Percentiles rank a stretch among this genome's conserved stretches.
Conservation (phyloP, 1,140 invertebrate species). For the Pygmarrhopalites habei region DNA sequence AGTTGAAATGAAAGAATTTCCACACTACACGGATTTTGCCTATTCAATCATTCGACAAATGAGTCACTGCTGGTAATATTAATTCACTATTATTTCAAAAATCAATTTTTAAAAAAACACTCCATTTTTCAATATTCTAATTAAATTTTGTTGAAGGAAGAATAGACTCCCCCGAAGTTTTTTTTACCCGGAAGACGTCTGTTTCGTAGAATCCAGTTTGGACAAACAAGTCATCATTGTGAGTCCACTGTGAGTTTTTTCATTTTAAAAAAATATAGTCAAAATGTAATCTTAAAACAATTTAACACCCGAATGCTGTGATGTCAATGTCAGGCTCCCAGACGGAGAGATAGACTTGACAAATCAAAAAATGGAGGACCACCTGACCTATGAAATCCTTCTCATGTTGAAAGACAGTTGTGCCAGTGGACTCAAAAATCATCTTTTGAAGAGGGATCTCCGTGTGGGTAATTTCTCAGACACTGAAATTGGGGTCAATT, state of each 20-base stretch:
- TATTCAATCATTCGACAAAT: constrained; percentile 29
- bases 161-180: constrained; percentile 28
- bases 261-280: background rate
- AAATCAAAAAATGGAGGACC: constrained; percentile 17
- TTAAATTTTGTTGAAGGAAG: constrained; percentile 18
- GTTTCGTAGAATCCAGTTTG: constrained; percentile 7
- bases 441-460: constrained; percentile 28
- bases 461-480: constrained; percentile 29
- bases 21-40: constrained; percentile 25
- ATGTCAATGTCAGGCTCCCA: too few species aligned
- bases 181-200: constrained; percentile 34
- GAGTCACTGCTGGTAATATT: constrained; percentile 22
- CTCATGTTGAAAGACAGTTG: constrained; percentile 30
- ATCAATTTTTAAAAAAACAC: background rate
- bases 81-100: background rate
- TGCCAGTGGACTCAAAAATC: constrained; percentile 26
- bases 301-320: too few species aligned
- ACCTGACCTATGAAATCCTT: constrained; percentile 22
- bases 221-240: constrained; percentile 21
- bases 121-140: background rate
- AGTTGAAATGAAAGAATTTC: constrained; percentile 27
- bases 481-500: constrained; percentile 17
- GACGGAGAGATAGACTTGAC: constrained; percentile 30
- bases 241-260: constrained; percentile 29
- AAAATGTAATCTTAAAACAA: background rate